Evolutionary conservation across 2,888 invertebrate genomes (phyloP).

Genomic region (Acrobasis repandana): DNA sequence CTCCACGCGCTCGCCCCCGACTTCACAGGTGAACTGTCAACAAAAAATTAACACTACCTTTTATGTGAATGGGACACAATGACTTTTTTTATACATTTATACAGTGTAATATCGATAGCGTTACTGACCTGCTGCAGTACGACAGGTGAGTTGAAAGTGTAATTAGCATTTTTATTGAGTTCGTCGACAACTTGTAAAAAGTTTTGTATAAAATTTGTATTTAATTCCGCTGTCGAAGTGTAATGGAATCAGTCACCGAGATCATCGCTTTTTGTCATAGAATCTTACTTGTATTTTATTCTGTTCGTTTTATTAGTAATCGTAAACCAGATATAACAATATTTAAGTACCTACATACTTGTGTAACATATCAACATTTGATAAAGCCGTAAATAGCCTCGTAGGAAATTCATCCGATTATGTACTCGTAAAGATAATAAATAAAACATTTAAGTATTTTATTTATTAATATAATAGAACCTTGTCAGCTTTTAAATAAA

Average conservation of each 20-base stretch:
- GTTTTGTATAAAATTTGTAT: conserved; percentile 48
- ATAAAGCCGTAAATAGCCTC: no score
- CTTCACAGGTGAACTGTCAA: conserved; percentile 62
- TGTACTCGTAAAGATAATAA: no score
- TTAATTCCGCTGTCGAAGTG: conserved; percentile 36
- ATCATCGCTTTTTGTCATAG: not conserved
- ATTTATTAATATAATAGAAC: no score
- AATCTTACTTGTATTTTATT: not conserved
- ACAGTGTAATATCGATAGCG: conserved; percentile 75
- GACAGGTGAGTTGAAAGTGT: conserved; percentile 71
- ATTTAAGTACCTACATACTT: no score
- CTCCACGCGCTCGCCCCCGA: conserved; percentile 53
- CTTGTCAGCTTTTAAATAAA: no score
- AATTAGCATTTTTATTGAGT: conserved; percentile 74
- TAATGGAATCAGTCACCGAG: conserved; percentile 25
- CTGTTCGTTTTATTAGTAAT: not conserved
- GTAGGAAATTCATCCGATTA: no score
- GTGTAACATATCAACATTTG: no score
- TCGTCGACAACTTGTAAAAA: conserved; percentile 56
- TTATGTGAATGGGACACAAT: conserved; percentile 65
- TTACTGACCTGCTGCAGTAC: conserved; percentile 69
- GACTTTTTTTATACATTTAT: conserved; percentile 80
- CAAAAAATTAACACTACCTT: conserved; percentile 40
- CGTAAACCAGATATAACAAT: not conserved
- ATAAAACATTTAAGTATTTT: no score